Evolutionary conservation across 2,888 invertebrate species (phyloP).

Genomic region (Apeira syringaria): DNA sequence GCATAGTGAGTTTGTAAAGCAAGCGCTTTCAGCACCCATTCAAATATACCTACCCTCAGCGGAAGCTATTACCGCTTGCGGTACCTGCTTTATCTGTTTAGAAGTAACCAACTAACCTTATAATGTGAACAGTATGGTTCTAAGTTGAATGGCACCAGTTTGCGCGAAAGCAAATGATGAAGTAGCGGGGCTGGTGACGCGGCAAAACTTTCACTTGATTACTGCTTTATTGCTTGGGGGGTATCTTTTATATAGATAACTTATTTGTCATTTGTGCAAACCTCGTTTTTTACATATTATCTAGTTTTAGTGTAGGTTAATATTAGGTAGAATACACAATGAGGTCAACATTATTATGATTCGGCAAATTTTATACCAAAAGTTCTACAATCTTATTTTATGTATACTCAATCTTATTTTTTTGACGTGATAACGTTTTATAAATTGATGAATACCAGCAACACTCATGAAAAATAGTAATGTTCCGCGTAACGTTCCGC

Average conservation of each 20-base stretch:
- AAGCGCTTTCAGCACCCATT: conserved; percentile 48
- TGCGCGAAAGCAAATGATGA: conserved; percentile 37
- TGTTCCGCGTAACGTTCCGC: no score
- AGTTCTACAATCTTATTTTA: no score
- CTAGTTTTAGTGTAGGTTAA: no score
- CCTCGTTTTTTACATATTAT: no score
- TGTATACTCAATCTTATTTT: no score
- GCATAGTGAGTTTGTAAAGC: conserved; percentile 42
- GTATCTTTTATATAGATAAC: conserved; percentile 29
- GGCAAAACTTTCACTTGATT: conserved; percentile 50
- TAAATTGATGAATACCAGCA: no score
- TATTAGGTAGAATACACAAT: no score
- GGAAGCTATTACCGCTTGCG: conserved; percentile 58
- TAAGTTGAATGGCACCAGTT: conserved; percentile 30
- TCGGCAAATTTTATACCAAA: no score
- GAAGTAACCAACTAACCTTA: conserved; percentile 32
- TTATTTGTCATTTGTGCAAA: no score
- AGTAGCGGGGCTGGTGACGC: conserved; percentile 45
- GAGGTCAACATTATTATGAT: no score
- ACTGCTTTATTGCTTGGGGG: conserved; percentile 36
- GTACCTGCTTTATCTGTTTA: conserved; percentile 18
- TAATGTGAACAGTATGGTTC: conserved; percentile 30
- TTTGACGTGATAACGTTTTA: no score
- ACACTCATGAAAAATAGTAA: no score
- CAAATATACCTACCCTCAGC: conserved; percentile 47